These are phyloP conservation scores for Cylas formicarius DNA, from an alignment of 1,140 invertebrate genomes.

Conservation along the genomic window DNA sequence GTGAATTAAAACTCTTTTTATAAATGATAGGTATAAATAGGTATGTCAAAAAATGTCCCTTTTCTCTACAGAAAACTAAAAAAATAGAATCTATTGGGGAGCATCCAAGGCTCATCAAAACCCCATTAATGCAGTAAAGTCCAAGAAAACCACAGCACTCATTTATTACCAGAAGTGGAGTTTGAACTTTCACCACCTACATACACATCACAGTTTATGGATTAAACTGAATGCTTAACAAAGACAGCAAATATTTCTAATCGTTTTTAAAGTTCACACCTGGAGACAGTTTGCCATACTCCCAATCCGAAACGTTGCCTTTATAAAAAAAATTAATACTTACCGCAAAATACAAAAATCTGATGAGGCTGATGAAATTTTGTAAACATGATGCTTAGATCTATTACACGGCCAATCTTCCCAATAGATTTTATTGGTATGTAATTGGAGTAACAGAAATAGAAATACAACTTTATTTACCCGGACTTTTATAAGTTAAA, in stretches of 20 bases:
- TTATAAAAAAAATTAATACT: neutral
- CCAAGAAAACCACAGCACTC: too few species aligned
- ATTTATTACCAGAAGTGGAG: slow-evolving; percentile 4
- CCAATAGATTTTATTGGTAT: too few species aligned
- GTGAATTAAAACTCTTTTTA: too few species aligned
- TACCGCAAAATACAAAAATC: slow-evolving; percentile 1
- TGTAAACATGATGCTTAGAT: slow-evolving; percentile 2
- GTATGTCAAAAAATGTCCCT: slow-evolving; percentile 1
- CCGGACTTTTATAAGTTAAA: too few species aligned
- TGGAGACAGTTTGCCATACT: neutral
- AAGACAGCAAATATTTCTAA: neutral
- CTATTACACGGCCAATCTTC: slow-evolving; percentile 5
- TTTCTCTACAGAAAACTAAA: slow-evolving; percentile 3
- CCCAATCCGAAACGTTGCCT: too few species aligned
- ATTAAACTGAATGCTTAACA: neutral
- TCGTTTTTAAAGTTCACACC: neutral
- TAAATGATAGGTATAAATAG: too few species aligned
- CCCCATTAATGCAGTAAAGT: slow-evolving; percentile 1
- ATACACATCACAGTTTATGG: too few species aligned
- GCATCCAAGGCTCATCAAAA: neutral
- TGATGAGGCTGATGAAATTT: slow-evolving; percentile 3
- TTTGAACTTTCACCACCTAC: slow-evolving; percentile 5
- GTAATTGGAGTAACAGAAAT: too few species aligned
- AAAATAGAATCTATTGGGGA: slow-evolving; percentile 3
- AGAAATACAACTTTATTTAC: too few species aligned